phyloP scores from a whole-genome alignment of 2,888 invertebrate genomes.

The Drosophila lutescens region DNA sequence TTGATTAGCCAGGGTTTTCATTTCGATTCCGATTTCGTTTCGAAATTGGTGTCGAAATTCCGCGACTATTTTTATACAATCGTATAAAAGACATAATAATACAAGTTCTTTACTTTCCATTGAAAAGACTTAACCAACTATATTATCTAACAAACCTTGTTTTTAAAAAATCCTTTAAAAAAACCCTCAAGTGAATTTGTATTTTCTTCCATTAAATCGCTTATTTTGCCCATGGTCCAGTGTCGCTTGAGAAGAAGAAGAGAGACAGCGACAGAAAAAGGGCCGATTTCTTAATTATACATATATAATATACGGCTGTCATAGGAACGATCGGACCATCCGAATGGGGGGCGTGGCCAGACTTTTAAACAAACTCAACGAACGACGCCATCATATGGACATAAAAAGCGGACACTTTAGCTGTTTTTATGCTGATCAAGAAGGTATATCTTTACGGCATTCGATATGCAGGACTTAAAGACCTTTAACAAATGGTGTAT shows the following conservation, averaged over 20 bases:
- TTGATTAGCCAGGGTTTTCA: slow-evolving; percentile 70
- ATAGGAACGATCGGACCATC: slow-evolving; percentile 5
- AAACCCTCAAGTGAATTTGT: background rate
- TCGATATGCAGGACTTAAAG: background rate
- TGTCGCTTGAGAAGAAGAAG: background rate
- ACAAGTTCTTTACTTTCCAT: too few relatives aligned
- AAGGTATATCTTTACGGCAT: background rate
- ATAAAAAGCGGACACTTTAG: background rate
- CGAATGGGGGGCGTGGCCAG: background rate
- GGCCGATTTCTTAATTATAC: slow-evolving; percentile 7
- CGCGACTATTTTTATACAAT: background rate
- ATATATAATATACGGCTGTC: slow-evolving; percentile 13
- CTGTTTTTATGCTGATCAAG: background rate
- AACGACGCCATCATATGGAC: background rate
- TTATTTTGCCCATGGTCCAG: background rate
- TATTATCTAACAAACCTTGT: background rate
- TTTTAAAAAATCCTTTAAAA: too few relatives aligned
- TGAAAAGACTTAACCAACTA: too few relatives aligned
- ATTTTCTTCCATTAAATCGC: background rate
- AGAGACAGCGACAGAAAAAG: slow-evolving; percentile 1
- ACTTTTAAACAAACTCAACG: background rate
- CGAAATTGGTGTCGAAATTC: slow-evolving; percentile 11
- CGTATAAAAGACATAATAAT: background rate
- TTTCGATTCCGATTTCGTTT: slow-evolving; percentile 21
- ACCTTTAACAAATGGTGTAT: too few relatives aligned